Conservation (phyloP, 2,797 vertebrate genomes). For the Lophotriccus pileatus region DNA sequence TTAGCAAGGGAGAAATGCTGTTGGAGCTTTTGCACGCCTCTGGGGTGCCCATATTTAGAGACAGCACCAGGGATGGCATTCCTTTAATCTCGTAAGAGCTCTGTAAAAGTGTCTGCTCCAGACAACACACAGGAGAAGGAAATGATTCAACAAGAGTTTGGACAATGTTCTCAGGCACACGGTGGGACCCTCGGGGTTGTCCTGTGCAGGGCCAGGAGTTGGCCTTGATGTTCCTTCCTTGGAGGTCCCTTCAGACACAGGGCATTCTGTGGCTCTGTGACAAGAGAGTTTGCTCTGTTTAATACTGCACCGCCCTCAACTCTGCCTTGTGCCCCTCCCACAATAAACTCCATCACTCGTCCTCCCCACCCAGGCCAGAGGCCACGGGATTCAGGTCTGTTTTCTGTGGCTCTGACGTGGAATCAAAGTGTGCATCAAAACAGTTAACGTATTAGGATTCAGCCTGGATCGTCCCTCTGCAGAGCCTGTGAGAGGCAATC, state of each 20-base stretch:
- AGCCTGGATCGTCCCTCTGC: constrained; percentile 8
- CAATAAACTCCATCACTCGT: rapidly evolving
- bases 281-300: not conserved
- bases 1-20: too few species aligned
- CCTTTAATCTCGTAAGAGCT: not conserved
- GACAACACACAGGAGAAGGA: not conserved
- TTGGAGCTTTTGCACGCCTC: not conserved
- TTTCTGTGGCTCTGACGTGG: rapidly evolving
- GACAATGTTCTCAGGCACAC: rapidly evolving
- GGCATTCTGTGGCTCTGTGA: rapidly evolving
- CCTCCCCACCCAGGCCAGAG: not conserved
- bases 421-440: not conserved
- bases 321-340: rapidly evolving
- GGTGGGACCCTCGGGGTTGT: not conserved
- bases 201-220: not conserved
- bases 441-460: constrained; percentile 49
- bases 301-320: not conserved
- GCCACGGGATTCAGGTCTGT: not conserved
- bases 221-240: rapidly evolving
- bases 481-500: constrained; percentile 39
- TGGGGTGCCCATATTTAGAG: rapidly evolving
- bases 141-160: not conserved
- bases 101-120: not conserved
- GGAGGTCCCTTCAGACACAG: not conserved
- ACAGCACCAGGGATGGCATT: not conserved